phyloP scores from a whole-genome alignment of 1,140 invertebrate species.

The Tribolium castaneum region DNA sequence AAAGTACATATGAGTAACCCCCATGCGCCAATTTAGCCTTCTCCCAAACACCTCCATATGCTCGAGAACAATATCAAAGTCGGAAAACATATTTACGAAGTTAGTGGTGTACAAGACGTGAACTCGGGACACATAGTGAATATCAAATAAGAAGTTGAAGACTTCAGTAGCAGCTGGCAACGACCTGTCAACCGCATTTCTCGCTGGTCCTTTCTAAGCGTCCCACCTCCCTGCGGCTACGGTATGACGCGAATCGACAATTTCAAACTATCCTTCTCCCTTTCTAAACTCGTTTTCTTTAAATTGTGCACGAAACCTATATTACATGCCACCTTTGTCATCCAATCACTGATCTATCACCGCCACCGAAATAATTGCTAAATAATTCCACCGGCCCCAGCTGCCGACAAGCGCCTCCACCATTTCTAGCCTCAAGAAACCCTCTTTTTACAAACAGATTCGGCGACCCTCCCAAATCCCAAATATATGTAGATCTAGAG shows the following conservation, averaged over 20 bases:
- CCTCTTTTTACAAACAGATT: not conserved
- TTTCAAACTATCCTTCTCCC: constrained; percentile 45
- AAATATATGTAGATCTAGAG: not conserved
- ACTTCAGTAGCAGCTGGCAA: constrained; percentile 57
- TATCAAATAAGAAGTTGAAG: constrained; percentile 60
- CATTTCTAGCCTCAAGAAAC: not conserved
- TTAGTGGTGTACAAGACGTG: constrained; percentile 53
- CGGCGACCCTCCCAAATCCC: not conserved
- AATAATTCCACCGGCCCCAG: not conserved
- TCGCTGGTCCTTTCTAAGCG: constrained; percentile 52
- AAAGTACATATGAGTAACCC: constrained; percentile 25
- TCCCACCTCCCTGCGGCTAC: constrained; percentile 48
- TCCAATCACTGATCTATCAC: constrained; percentile 20
- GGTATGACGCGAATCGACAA: constrained; percentile 57
- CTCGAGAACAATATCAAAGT: constrained; percentile 50
- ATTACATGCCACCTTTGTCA: not conserved
- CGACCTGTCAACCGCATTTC: constrained; percentile 57
- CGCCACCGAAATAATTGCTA: not conserved
- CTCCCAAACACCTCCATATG: constrained; percentile 37
- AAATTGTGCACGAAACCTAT: constrained; percentile 23
- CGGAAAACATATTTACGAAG: constrained; percentile 56
- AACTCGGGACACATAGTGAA: constrained; percentile 56
- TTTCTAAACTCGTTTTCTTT: constrained; percentile 36
- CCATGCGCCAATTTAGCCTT: constrained; percentile 29
- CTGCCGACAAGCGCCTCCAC: not conserved